Evolutionary conservation across 2,888 invertebrate genomes (phyloP).

Genomic region (Drosophila parthenogenetica): DNA sequence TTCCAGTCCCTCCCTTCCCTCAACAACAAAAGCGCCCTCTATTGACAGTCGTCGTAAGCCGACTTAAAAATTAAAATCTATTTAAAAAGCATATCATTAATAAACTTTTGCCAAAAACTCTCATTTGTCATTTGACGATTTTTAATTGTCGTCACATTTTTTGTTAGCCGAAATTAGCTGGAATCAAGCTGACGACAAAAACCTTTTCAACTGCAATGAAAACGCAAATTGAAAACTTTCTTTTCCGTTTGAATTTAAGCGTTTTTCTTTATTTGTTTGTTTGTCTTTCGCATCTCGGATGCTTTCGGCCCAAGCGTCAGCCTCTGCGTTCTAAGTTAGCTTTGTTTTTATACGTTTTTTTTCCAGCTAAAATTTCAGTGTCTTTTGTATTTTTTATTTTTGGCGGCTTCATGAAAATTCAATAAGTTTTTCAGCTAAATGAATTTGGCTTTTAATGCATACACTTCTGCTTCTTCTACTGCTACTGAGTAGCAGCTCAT

Average conservation of each 20-base stretch:
- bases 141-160: constrained; percentile 7
- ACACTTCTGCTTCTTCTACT: constrained; percentile 9
- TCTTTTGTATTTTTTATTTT: constrained; percentile 10
- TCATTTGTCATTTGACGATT: neutral
- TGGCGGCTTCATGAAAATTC: constrained; percentile 69
- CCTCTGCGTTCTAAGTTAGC: neutral
- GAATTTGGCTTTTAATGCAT: constrained; percentile 49
- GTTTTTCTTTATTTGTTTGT: constrained; percentile 12
- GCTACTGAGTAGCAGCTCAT: constrained; percentile 8
- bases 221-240: constrained; percentile 24
- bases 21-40: constrained; percentile 2
- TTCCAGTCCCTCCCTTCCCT: no score
- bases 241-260: constrained; percentile 14
- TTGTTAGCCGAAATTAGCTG: neutral
- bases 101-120: neutral
- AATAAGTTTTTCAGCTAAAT: constrained; percentile 65
- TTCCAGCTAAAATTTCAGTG: constrained; percentile 22
- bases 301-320: no score
- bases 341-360: constrained; percentile 5
- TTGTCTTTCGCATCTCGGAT: constrained; percentile 18
- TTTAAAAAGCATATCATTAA: neutral
- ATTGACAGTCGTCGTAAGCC: constrained; percentile 2
- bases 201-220: constrained; percentile 13
- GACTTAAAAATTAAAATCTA: neutral
- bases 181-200: constrained; percentile 11